Evolutionary conservation across 2,888 invertebrate genomes (phyloP), one percentile per base, ranked within the genome.

Genomic region (Protodeltote pygarga): DNA sequence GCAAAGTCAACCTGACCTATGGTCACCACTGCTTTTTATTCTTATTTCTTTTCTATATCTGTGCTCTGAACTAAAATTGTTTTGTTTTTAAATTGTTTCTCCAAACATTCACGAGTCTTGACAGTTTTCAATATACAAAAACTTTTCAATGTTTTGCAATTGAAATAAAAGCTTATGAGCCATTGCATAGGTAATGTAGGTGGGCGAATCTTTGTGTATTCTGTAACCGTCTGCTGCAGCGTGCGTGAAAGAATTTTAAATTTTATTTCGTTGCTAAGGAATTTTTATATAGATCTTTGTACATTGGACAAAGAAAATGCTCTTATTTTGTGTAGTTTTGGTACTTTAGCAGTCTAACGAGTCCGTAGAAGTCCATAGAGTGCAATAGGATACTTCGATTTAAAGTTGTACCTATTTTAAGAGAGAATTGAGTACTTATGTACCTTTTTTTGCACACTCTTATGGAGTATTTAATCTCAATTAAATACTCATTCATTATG

Each of bases 111-210:
- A 65, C 77, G 71, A 80, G 71, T 70, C 73, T 81, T 79, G 73
- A 71, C 68, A n/a, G n/a, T n/a, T n/a, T n/a, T n/a, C n/a, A n/a
- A n/a, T n/a, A 67, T 64, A 11, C 59, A 71, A 75, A 73, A 65
- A 75, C 58, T 72, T 75, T 75, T 66, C 71, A 72, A 66, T 55
- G 67, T 71, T 71, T 75, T 69, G 70, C 69, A 75, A 54, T 62
- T 54, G 60, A 49, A 69, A 71, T 68, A 61, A 62, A 65, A 47
- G 25, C 49, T 47, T 48, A 62, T 54, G 46, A 45, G 45, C 25
- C 39, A 34, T 42, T 44, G 29, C 52, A 41, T 51, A 55, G 39
- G 27, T 31, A 45, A 45, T 44, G 32, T 39, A 20, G 38, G 34
- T 41, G 23, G 31, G 28, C n/a, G 46, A 52, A 53, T 44, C 47